phyloP scores from a whole-genome alignment of 2,113 vertebrate species.

The Festucalex cinctus region DNA sequence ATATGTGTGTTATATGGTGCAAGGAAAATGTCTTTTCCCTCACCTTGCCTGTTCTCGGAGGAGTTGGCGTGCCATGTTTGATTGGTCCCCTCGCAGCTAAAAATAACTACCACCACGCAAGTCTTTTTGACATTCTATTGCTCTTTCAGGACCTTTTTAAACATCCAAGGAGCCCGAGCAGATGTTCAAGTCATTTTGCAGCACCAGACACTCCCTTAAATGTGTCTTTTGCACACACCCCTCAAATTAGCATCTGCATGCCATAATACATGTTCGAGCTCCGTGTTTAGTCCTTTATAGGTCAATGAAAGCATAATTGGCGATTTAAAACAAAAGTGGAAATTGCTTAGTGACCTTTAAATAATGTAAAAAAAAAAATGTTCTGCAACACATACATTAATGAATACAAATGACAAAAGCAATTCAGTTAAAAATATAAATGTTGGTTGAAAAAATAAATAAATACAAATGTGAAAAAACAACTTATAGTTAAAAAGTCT shows the following conservation, averaged over 20 bases:
- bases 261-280: neutral
- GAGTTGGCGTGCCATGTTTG: constrained; percentile 75
- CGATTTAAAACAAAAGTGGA: neutral
- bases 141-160: constrained; percentile 28
- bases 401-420: neutral
- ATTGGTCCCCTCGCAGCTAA: constrained; percentile 72
- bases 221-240: neutral
- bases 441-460: no score
- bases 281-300: neutral
- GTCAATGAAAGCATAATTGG: neutral
- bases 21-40: constrained; percentile 41
- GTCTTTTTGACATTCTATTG: constrained; percentile 17
- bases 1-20: constrained; percentile 21
- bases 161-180: constrained; percentile 59
- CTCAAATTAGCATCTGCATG: constrained; percentile 8
- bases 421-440: neutral
- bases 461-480: no score
- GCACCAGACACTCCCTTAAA: constrained; percentile 28
- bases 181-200: constrained; percentile 75
- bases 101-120: constrained; percentile 58
- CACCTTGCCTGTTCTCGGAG: constrained; percentile 60
- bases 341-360: neutral
- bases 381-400: no score
- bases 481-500: no score
- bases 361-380: no score